Evolutionary conservation across 2,888 invertebrate species (phyloP), one percentile per base, ranked within the genome.

Genomic region (Patella caerulea): DNA sequence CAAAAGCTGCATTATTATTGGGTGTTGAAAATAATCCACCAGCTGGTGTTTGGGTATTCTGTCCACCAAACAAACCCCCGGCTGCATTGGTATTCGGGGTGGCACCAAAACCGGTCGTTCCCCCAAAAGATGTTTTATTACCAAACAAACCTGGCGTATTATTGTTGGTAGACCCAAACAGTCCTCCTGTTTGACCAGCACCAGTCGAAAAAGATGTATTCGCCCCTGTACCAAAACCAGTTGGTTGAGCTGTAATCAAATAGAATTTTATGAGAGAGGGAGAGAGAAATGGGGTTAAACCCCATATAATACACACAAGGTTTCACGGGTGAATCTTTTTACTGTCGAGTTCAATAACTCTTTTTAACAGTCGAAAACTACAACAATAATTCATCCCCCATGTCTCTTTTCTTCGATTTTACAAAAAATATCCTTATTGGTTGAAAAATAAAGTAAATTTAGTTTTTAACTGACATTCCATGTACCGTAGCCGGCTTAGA

Each of bases 1-100:
- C 88, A 84, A 89, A 89, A 17, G 86, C 86, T 70, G 83, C 82
- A 29, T 78, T 86, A n/a, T 84, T 83, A 24, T 87, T 87, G 45
- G 88, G 83, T 78, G 82, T 81, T 29, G 82, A 81, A 75, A 83
- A 83, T 17, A 84, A 73, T 14, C 80, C 79, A 1, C 77, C 75
- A 29, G 78, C 71, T 19, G 74, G 53, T 52, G 79, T 53, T 65
- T 81, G 83, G 12, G 79, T 56, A 72, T n/a, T 76, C 69, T 79
- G 76, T 2, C 52, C 56, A 12, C 83, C 82, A 78, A 83, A 83
- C 75, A 83, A 45, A 11, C 75, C 53, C 7, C 79, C 75, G 1
- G 78, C 78, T 29, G 80, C 17, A 45, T 76, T 75, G 34, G 73
- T 79, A 65, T 65, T 81, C 56, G 71, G 71, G 12, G 74, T 74